Evolutionary conservation across 92 coral and sea anemone genomes (phyloP), one percentile per base, ranked within the genome.

Genomic region (Palythoa heliodiscus): DNA sequence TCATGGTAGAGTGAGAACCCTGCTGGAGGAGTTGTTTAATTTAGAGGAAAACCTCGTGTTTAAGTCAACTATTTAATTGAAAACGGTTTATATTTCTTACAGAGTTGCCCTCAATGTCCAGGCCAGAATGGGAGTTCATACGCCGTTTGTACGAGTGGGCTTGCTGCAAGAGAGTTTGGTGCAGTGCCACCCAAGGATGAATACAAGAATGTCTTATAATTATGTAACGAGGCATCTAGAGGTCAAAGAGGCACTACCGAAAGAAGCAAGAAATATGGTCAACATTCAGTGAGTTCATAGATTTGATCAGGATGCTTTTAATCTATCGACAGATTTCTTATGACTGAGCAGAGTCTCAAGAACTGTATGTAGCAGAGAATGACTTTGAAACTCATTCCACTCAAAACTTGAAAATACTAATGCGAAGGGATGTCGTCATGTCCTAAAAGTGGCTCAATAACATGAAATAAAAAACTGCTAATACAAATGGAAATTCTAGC

Each of bases 111-210:
- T 78, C 2, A 86, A 88, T 68, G 89, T 86, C 29, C 88, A 91
- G 7, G 84, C 88, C 20, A 50, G 35, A 73, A 71, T 90, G 52
- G 86, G 89, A 4, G 87, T 84, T 7, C 93, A 93, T 73, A 89
- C 93, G 12, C 99, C 99, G 37, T 90, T 90, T 79, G 86, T 90
- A 3, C 96, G 95, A 52, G 91, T 90, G 16, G 98, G 97, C 22
- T 11, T 96, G 38, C 82, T 60, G 61, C 64, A 85, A 77, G 78
- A 89, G 29, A 87, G 76, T 0, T 77, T 73, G 22, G 25, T 91
- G 40, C 70, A 86, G 43, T 39, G 89, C 9, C 79, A 64, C 24
- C 60, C 89, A 7, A 86, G 68, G 10, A 40, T 90, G 19, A 47
- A 68, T 15, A 35, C 86, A 19, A 40, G 14, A 10, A 63, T 76